Evolutionary conservation across 2,113 vertebrate species (phyloP).

Genomic region (Eulemur macaco): DNA sequence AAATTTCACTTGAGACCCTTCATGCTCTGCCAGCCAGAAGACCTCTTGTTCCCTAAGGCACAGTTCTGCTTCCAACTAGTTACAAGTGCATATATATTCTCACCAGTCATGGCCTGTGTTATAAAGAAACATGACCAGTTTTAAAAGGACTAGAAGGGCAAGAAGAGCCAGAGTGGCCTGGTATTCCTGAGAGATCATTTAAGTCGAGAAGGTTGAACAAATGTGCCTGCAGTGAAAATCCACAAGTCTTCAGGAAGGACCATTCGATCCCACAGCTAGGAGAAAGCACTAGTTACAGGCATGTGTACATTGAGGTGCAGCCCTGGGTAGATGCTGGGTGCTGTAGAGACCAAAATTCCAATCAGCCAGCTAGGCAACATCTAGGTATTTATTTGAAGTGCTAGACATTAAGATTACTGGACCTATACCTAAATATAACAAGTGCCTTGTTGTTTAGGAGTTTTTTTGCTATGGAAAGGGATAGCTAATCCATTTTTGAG

Average conservation of each 20-base stretch:
- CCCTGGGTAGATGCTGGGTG: background rate
- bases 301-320: fast-evolving
- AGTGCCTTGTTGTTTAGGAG: background rate
- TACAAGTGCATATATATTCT: background rate
- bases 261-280: background rate
- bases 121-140: background rate
- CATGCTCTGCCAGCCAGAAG: background rate
- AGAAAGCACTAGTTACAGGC: background rate
- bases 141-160: background rate
- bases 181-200: background rate
- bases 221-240: background rate
- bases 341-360: background rate
- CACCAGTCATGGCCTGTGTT: background rate
- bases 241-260: background rate
- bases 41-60: no score
- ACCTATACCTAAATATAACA: background rate
- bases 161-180: background rate
- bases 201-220: background rate
- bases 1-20: no score
- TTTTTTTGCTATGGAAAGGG: background rate
- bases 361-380: background rate
- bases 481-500: background rate
- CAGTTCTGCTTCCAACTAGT: background rate
- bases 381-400: background rate
- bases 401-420: background rate